These are phyloP conservation scores for Trinectes maculatus DNA, from an alignment of 2,113 vertebrate genomes.

Conservation along the genomic window DNA sequence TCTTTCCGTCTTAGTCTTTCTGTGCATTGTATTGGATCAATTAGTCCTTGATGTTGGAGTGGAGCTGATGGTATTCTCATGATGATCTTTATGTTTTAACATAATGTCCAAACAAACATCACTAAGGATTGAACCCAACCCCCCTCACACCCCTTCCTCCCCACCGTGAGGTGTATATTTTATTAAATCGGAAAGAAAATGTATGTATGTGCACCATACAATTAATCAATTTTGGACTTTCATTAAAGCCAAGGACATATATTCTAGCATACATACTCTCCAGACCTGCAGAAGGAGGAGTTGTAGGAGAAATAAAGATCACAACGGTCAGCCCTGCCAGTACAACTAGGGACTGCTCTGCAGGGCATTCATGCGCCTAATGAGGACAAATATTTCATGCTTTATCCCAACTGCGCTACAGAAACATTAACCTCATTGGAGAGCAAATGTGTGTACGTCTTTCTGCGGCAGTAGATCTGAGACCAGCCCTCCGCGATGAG, in stretches of 20 bases:
- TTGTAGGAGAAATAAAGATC: constrained; percentile 54
- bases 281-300: constrained; percentile 31
- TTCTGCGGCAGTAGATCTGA: constrained; percentile 45
- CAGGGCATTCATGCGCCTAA: constrained; percentile 42
- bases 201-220: background rate
- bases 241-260: constrained; percentile 52
- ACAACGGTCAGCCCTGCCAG: constrained; percentile 35
- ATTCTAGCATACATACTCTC: constrained; percentile 11
- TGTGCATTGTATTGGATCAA: constrained; percentile 64
- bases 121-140: constrained; percentile 27
- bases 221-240: constrained; percentile 62
- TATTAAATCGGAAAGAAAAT: constrained; percentile 36
- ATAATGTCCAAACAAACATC: constrained; percentile 56
- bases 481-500: constrained; percentile 51
- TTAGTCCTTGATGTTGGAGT: constrained; percentile 69
- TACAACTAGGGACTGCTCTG: constrained; percentile 24
- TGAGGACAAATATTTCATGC: constrained; percentile 59
- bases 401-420: constrained; percentile 50
- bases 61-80: constrained; percentile 25
- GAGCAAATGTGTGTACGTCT: constrained; percentile 46
- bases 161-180: constrained; percentile 36
- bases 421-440: constrained; percentile 60
- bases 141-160: background rate
- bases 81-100: constrained; percentile 40
- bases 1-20: constrained; percentile 49